Evolutionary conservation across 2,113 vertebrate genomes (phyloP).

Genomic region (Psephotus haematonotus): DNA sequence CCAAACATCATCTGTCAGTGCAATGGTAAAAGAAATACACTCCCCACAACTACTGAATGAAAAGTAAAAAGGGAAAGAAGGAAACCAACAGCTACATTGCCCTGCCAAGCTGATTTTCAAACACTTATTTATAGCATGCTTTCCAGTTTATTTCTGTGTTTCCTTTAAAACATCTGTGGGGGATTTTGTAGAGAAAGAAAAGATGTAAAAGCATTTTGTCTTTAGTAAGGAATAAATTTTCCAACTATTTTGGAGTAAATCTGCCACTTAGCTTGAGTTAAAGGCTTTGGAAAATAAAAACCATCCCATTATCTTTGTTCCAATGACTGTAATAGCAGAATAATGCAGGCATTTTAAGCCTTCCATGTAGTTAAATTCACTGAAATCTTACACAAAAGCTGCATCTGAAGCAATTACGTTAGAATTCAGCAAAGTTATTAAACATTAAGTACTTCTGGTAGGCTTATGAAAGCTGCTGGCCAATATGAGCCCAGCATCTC

Average conservation of each 20-base stretch:
- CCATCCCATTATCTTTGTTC: neutral
- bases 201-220: neutral
- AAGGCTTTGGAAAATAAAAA: neutral
- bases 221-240: neutral
- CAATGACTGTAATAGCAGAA: neutral
- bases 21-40: neutral
- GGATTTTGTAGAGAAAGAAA: neutral
- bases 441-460: neutral
- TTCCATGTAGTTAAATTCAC: neutral
- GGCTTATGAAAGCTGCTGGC: neutral
- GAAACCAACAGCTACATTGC: neutral
- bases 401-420: neutral
- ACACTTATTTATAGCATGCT: neutral
- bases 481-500: neutral
- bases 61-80: neutral
- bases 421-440: neutral
- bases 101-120: neutral
- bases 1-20: neutral
- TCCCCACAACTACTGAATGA: neutral
- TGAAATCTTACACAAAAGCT: neutral
- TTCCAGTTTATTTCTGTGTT: neutral
- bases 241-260: neutral
- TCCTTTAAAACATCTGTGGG: neutral
- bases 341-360: neutral
- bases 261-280: constrained; percentile 1